A percentile compares a stretch with the other conserved stretches of the same genome.
These are phyloP conservation scores for Globodera rostochiensis DNA, from an alignment of 1,140 invertebrate species.

Conservation along the genomic window DNA sequence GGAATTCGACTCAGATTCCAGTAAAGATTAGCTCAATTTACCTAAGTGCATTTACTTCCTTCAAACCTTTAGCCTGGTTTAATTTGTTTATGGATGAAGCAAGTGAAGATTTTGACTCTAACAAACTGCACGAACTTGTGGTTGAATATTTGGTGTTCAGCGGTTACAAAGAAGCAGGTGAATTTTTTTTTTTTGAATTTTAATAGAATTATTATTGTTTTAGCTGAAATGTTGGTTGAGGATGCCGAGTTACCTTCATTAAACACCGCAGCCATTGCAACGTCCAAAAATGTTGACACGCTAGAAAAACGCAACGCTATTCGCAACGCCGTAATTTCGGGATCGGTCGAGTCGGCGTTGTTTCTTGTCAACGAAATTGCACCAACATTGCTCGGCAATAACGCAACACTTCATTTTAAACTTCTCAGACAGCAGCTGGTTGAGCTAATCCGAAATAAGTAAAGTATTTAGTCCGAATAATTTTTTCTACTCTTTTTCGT, in stretches of 20 bases:
- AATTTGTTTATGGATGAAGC: slow-evolving; percentile 42
- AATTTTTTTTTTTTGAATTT: background rate
- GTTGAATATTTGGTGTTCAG: slow-evolving; percentile 48
- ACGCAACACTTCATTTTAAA: slow-evolving; percentile 92
- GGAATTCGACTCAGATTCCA: slow-evolving; percentile 12
- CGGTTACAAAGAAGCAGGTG: slow-evolving; percentile 43
- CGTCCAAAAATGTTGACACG: slow-evolving; percentile 70
- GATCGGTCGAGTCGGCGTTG: slow-evolving; percentile 88
- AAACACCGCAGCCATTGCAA: slow-evolving; percentile 7
- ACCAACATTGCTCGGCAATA: slow-evolving; percentile 90
- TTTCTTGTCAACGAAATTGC: slow-evolving; percentile 88
- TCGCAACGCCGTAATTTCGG: slow-evolving; percentile 87
- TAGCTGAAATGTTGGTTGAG: slow-evolving; percentile 29
- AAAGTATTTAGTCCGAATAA: background rate
- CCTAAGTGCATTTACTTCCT: background rate
- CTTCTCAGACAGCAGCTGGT: slow-evolving; percentile 72
- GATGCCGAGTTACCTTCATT: slow-evolving; percentile 27
- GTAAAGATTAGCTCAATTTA: background rate
- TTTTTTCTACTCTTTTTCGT: background rate
- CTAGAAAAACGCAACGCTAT: slow-evolving; percentile 91
- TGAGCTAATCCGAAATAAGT: slow-evolving; percentile 52
- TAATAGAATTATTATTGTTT: background rate
- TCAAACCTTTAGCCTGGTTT: slow-evolving; percentile 41
- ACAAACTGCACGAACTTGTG: slow-evolving; percentile 49
- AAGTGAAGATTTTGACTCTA: slow-evolving; percentile 33